Base-by-base conservation (phyloP, 2,797 vertebrate species). In the Sciaenops ocellatus region DNA sequence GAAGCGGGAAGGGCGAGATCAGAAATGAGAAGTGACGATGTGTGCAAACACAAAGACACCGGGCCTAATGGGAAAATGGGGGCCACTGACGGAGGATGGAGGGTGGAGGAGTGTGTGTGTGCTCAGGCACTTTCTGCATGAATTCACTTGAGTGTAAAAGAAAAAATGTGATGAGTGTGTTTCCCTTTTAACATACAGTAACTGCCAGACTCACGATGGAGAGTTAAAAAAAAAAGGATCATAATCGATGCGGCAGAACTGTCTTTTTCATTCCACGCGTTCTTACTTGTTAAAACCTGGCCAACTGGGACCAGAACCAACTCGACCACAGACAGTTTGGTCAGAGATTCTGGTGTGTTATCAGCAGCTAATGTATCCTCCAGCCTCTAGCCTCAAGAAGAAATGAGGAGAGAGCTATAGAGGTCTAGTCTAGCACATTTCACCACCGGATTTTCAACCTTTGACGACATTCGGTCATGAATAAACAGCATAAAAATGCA, bases 21-120 rank as follows among this genome's bases (percentile, higher is more conserved):
- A 38, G 78, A 76, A 80, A 86, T 82, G 30, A 75, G 78, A 81
- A 78, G 88, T 83, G 80, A 79, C 56, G 59, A 82, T 80, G 86
- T 87, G 81, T 85, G 88, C 79, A 88, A 90, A 92, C 86, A 84
- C 55, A 75, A 51, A 83, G 85, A 86, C 82, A 79, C 52, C 41
- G 17, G 71, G 56, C 41, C 60, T 87, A 71, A 80, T 81, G 75
- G 80, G 82, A 66, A 76, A 80, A 83, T 38, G 55, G 30, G 44
- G 41, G 12, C 10, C 56, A 44, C 51, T 52, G 60, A 68, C 28
- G 46, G 54, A 30, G 38, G 57, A 34, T 46, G 50, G 48, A 47
- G 47, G 66, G 1, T 0, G 20, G 66, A 17, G 46, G 34, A 56
- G 54, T 61, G 28, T 22, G 55, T 56, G 48, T 50, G 68, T 61